Base-by-base conservation (phyloP, 2,113 vertebrate species). In the Rallus limicola region DNA sequence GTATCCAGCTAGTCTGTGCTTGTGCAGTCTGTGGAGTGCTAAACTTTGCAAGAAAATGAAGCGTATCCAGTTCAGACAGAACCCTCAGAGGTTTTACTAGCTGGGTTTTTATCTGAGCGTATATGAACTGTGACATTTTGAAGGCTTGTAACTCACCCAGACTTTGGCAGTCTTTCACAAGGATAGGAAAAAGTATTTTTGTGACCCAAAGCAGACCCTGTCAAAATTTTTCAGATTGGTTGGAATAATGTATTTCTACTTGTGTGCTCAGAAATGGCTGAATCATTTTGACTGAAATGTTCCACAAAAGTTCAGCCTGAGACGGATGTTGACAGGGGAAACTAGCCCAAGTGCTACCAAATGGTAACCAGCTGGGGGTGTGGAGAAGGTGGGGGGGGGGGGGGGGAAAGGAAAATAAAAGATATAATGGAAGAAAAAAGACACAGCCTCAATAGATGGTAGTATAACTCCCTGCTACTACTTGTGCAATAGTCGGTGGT, bases 31-130 rank as follows among this genome's bases (percentile, higher is more conserved):
- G 20, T 12, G 20, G n/a, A 82, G 17, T 52, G 56, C 20, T 80
- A 59, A 85, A 50, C 36, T 82, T 74, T 83, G 63, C 42, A 70
- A 70, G 82, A 96, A 88, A 80, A 87, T 70, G 44, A 87, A 93
- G 46, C 2, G 0, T 93, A 46, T 93, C 52, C 46, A 33, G 20
- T 80, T 87, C 53, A 95, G 78, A 72, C 36, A 80, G 70, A 90
- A 46, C 28, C 26, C 28, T 88, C 46, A 34, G 60, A 91, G 78
- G 34, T 52, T 95, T 82, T 91, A 0, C 31, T 87, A 5, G 1
- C 31, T 78, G 44, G 12, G 5, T 94, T 95, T 97, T 97, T 95
- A 74, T 88, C 62, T 70, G 52, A 71, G 4, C 2, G 0, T 59
- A 31, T 80, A 55, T 65, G 50, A 77, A 93, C 50, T 67, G 74